Evolutionary conservation across 2,888 invertebrate genomes (phyloP), one percentile per base, ranked within the genome.

Genomic region (Ochlodes sylvanus): DNA sequence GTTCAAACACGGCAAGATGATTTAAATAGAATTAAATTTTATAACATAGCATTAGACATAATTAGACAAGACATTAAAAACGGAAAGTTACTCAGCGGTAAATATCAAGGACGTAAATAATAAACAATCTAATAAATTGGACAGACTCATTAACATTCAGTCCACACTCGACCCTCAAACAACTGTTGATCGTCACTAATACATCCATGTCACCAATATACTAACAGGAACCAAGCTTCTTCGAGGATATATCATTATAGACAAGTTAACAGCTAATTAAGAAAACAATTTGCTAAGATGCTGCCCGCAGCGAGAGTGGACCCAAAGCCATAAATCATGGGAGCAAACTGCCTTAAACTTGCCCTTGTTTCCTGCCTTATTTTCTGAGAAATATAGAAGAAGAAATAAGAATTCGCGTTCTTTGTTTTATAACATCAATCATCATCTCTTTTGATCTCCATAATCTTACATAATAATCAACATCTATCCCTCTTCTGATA

Each of bases 191-290:
- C 38, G 12, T 38, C 38, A 12, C n/a, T 47, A 47, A 47, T 47
- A 17, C 21, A 60, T 47, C 15, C 42, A 41, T 41, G 52, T 52
- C 62, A 38, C 41, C 38, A 54, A 63, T 21, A 52, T 34, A 27
- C 27, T 61, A 15, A 10, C 27, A 27, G 27, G 15, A 7, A 52
- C 15, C 47, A 62, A 38, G 21, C 38, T 44, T 21, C 15, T 62
- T 19, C 34, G 52, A 9, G n/a, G 17, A 64, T 71, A 65, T 55
- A 71, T 69, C 65, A 69, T 47, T 21, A 65, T 52, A 57, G 71
- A 65, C 69, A 69, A 66, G 68, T 69, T 70, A 73, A 72, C 71
- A 69, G 70, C 63, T 72, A 69, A 73, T 73, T 73, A 72, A 69
- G 70, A 70, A 73, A 71, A 73, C 71, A 71, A 75, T 72, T 72